Percentiles rank a stretch among this genome's conserved stretches.
Conservation (phyloP, 1,140 invertebrate genomes). For the Antheraea pernyi region DNA sequence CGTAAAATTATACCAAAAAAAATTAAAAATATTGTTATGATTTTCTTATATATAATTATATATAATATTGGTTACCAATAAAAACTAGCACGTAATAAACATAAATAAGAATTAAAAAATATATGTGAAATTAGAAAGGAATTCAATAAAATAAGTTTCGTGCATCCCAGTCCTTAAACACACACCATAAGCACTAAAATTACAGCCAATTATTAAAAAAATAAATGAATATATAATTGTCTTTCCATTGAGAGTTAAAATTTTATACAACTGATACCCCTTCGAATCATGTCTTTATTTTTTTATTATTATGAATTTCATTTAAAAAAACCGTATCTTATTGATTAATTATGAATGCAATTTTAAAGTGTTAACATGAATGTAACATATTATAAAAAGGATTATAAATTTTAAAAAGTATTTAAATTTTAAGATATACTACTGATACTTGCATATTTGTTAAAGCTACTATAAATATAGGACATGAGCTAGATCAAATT, state of each 20-base stretch:
- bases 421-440: background rate
- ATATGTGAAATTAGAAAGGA: no score
- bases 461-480: no score
- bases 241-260: slow-evolving; percentile 35
- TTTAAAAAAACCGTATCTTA: no score
- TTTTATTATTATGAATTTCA: no score
- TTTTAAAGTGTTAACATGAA: background rate
- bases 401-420: background rate
- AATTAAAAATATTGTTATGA: no score
- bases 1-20: no score
- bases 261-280: background rate
- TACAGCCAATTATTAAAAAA: slow-evolving; percentile 18
- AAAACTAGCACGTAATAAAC: no score
- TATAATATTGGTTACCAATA: no score
- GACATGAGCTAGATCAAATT: no score
- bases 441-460: background rate
- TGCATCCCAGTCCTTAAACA: background rate
- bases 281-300: background rate
- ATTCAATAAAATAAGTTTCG: background rate
- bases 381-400: background rate
- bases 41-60: no score
- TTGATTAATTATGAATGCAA: background rate
- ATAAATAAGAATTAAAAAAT: no score
- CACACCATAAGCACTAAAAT: slow-evolving; percentile 10
- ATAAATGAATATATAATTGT: slow-evolving; percentile 32